phyloP scores from a whole-genome alignment of 2,113 vertebrate species.

The Elanoides forficatus region DNA sequence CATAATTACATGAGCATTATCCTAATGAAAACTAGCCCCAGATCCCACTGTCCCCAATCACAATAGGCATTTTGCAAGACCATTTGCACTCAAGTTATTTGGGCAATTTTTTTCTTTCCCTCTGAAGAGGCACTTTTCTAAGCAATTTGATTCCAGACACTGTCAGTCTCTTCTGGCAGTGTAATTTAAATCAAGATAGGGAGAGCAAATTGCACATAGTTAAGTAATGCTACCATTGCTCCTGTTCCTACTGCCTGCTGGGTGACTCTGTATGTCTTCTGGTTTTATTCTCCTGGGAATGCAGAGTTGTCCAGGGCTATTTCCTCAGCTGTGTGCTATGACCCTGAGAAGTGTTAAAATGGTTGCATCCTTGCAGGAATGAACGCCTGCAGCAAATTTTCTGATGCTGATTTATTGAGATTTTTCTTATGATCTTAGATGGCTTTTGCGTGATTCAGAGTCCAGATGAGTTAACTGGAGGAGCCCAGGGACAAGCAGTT shows the following conservation, averaged over 20 bases:
- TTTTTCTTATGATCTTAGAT: not conserved
- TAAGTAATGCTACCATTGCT: constrained; percentile 38
- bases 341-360: constrained; percentile 21
- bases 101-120: not conserved
- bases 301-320: not conserved
- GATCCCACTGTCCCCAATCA: not conserved
- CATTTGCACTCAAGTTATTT: constrained; percentile 21
- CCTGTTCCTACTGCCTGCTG: constrained; percentile 28
- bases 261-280: not conserved
- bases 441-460: not conserved
- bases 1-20: not conserved
- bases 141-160: constrained; percentile 55
- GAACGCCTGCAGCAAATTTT: not conserved
- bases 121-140: constrained; percentile 47
- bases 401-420: constrained; percentile 39
- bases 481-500: not conserved
- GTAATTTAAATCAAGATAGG: constrained; percentile 59
- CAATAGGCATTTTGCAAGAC: constrained; percentile 19
- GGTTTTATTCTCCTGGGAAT: not conserved
- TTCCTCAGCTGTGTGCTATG: not conserved
- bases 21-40: not conserved
- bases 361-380: not conserved
- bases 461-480: not conserved
- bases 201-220: constrained; percentile 57
- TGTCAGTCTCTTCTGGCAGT: constrained; percentile 56